Evolutionary conservation across 2,888 invertebrate species (phyloP), one percentile per base, ranked within the genome.

Genomic region (Melitaea athalia): DNA sequence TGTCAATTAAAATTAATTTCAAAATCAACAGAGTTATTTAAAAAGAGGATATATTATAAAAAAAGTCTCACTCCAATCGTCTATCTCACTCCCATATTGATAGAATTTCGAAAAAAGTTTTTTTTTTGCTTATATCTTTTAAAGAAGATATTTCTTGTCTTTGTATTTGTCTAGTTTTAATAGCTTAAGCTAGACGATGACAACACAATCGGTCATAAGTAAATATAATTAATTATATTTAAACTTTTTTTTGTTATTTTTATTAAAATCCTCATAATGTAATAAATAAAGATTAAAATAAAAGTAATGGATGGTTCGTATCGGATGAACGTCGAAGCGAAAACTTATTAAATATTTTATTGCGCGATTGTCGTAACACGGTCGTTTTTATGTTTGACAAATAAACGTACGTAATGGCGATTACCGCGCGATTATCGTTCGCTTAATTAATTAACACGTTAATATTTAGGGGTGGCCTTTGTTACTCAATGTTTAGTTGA

Each of bases 401-500:
- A 14, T n/a, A 49, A 60, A 65, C 59, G 60, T 52, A 60, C 65
- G 31, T 65, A 65, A 65, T 65, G 49, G 50, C 50, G 60, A 60
- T 60, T 60, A 53, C 38, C 8, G 38, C 59, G 62, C 62, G 61
- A 38, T 42, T 57, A 62, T 55, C 57, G 55, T 24, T 24, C 67
- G 55, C 49, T 49, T 67, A 67, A 67, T 62, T 67, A 67, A 67
- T 67, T 67, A 67, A 67, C 62, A n/a, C 53, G 14, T 55, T 33
- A 33, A 55, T 14, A 33, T 55, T 31, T 55, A 6, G n/a, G 52
- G 53, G 47, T 49, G 47, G 47, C 47, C 6, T 49, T 49, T 49
- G 47, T 49, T 14, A n/a, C 47, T 5, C 4, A 0, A 38, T 7
- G 38, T 38, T 38, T 38, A 7, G 38, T 45, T 45, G 6, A 4